Base-by-base conservation (phyloP, 2,113 vertebrate species). In the Megaceryle torquata region DNA sequence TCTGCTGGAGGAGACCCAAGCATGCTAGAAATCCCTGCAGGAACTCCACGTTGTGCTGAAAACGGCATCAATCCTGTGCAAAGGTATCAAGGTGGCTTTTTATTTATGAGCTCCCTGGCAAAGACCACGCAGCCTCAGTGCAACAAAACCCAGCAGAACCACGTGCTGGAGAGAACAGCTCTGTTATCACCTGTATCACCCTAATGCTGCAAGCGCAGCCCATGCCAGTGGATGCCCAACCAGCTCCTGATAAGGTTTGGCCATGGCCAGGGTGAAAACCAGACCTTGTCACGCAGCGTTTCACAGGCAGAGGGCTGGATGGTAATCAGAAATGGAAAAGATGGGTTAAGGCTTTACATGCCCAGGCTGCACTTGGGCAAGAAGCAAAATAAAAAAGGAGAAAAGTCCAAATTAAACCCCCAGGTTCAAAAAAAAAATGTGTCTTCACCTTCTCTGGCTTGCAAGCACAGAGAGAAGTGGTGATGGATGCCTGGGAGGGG, bases 1-100 rank as follows among this genome's bases (percentile, higher is more conserved):
- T 28, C 77, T 50, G 43, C 63, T 37, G 56, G 29, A 33, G 26
- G 39, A 65, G 63, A 54, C 44, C 8, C 15, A n/a, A 81, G 28
- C 50, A n/a, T 0, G 8, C 9, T 4, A 25, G 61, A 48, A 70
- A 59, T 26, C n/a, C 19, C 74, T 5, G 24, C 1, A 0, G n/a
- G 67, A 16, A 29, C 19, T 22, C 15, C 39, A 6, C 5, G 0
- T 25, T 69, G 61, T 12, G 61, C 56, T 64, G 61, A 69, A 75
- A 75, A 18, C 13, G 39, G 54, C 43, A 63, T 28, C 72, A 19
- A 10, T 26, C 31, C 22, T 4, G 4, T 5, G 28, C 35, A 10
- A 21, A 39, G 48, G 26, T 21, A 26, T 13, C 5, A 1, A 39
- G 13, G 10, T 10, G 26, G n/a, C 8, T 22, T 68, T 50, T 61